A percentile compares a stretch with the other conserved stretches of the same genome.
Evolutionary conservation across 2,797 vertebrate species (phyloP).

Genomic region (Nasua narica): DNA sequence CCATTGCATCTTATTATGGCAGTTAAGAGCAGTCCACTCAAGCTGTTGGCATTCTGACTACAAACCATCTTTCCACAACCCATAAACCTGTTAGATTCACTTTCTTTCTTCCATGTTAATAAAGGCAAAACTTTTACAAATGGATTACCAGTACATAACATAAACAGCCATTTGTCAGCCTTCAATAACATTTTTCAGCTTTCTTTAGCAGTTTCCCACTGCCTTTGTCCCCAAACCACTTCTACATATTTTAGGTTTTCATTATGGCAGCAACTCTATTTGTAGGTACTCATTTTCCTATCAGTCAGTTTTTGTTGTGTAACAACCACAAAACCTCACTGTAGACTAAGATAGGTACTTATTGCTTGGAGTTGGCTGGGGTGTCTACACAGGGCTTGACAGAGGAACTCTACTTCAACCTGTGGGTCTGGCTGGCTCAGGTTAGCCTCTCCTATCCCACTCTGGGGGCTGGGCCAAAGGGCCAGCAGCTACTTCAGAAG

Average conservation of each 20-base stretch:
- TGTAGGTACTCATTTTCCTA: neutral
- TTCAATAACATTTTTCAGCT: neutral
- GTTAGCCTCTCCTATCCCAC: rapidly evolving
- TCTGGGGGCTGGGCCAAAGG: neutral
- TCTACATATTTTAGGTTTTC: neutral
- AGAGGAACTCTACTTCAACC: neutral
- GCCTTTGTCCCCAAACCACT: neutral
- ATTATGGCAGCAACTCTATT: neutral
- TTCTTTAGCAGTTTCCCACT: neutral
- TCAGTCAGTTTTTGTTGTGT: neutral
- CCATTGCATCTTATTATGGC: neutral
- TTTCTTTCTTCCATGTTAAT: neutral
- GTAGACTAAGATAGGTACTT: neutral
- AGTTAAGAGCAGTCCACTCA: neutral
- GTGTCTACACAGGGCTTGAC: too few relatives aligned
- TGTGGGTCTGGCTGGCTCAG: neutral
- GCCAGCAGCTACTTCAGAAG: neutral
- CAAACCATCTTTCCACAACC: neutral
- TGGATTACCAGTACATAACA: neutral
- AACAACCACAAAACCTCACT: neutral
- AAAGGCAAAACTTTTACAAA: neutral
- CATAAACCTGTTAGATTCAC: neutral
- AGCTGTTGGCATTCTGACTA: neutral
- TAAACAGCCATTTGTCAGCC: neutral
- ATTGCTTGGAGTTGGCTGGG: neutral